phyloP scores from a whole-genome alignment of 2,113 vertebrate genomes.

The Gyps fulvus region DNA sequence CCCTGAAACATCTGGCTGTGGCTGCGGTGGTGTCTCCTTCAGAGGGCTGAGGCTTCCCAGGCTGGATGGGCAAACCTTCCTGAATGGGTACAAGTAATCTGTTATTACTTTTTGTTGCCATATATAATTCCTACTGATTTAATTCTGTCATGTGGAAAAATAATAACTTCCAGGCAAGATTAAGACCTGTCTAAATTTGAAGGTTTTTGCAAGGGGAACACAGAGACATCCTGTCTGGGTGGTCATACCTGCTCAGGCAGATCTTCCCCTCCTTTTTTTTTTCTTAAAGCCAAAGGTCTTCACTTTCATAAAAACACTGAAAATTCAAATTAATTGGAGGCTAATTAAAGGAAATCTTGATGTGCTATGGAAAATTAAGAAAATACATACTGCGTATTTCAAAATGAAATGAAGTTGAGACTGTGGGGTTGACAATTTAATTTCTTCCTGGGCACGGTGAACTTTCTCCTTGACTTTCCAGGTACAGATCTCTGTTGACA shows the following conservation, averaged over 20 bases:
- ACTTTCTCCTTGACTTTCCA: not conserved
- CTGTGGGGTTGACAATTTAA: rapidly evolving
- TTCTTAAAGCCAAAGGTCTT: not conserved
- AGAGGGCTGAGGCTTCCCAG: not conserved
- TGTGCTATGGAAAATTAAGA: not conserved
- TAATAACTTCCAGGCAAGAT: not conserved
- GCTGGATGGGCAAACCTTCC: no score
- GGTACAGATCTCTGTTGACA: not conserved
- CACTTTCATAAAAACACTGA: not conserved
- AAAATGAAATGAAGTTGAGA: not conserved
- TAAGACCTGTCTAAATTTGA: not conserved
- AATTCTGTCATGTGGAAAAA: not conserved
- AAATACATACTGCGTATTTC: rapidly evolving
- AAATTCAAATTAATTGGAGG: not conserved
- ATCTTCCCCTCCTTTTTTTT: not conserved
- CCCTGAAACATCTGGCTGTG: not conserved
- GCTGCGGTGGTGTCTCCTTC: not conserved
- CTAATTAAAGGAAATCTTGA: not conserved
- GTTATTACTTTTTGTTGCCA: rapidly evolving
- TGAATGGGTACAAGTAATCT: no score
- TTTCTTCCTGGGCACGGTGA: rapidly evolving
- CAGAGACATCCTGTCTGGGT: rapidly evolving
- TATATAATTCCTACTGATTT: rapidly evolving
- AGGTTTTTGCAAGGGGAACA: not conserved
- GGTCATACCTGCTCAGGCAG: not conserved